Percentiles rank a stretch among this genome's conserved stretches.
Conservation (phyloP, 2,888 invertebrate species). For the Andricus curvator region DNA sequence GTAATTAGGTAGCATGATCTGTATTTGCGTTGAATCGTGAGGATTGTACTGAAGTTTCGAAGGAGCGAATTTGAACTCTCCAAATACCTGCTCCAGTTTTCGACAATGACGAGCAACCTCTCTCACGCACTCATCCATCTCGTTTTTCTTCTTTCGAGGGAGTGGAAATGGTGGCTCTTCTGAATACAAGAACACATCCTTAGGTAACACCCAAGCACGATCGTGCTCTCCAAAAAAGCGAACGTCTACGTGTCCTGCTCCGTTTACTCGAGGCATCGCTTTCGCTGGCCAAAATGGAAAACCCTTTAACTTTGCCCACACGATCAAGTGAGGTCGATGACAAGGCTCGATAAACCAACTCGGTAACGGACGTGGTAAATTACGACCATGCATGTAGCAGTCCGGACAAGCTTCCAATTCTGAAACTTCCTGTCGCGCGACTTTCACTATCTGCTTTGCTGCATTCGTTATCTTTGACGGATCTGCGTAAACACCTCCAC, state of each 20-base stretch:
- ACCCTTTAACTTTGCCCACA: slow-evolving; percentile 98
- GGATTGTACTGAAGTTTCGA: slow-evolving; percentile 72
- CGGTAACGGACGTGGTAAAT: slow-evolving; percentile 79
- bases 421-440: slow-evolving; percentile 92
- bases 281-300: slow-evolving; percentile 99
- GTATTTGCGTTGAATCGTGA: slow-evolving; percentile 72
- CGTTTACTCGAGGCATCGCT: slow-evolving; percentile 86
- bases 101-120: slow-evolving; percentile 73
- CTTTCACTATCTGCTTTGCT: slow-evolving; percentile 89
- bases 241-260: slow-evolving; percentile 88
- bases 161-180: slow-evolving; percentile 79
- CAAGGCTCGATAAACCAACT: slow-evolving; percentile 97
- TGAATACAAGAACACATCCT: slow-evolving; percentile 91
- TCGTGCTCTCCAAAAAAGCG: slow-evolving; percentile 98
- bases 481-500: slow-evolving; percentile 79
- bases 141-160: slow-evolving; percentile 71
- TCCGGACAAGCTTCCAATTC: slow-evolving; percentile 97
- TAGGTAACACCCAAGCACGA: slow-evolving; percentile 92
- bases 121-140: slow-evolving; percentile 72
- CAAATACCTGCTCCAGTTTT: slow-evolving; percentile 71
- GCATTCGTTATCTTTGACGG: slow-evolving; percentile 86
- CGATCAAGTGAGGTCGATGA: slow-evolving; percentile 91
- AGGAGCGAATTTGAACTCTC: slow-evolving; percentile 72
- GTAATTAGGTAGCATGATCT: slow-evolving; percentile 72
- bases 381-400: slow-evolving; percentile 92